Percentiles rank a stretch among this genome's conserved stretches.
Conservation (phyloP, 2,797 vertebrate species). For the Dallia pectoralis region DNA sequence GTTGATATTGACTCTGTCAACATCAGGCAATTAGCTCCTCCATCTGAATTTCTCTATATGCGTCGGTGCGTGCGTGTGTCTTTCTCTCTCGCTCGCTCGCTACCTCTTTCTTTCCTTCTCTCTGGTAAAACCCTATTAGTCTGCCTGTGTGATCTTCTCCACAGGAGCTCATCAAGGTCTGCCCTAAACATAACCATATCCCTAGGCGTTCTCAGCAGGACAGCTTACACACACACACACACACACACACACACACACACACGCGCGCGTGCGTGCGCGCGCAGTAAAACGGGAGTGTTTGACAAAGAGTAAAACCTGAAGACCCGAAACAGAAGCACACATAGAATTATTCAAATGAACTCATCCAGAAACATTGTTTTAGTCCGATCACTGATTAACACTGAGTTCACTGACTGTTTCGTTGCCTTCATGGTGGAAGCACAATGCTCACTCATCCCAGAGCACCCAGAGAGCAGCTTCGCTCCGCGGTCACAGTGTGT, state of each 20-base stretch:
- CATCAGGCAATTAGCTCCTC: slow-evolving; percentile 24
- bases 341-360: not conserved
- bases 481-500: not conserved
- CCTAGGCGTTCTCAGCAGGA: not conserved
- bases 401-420: not conserved
- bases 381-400: not conserved
- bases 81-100: not conserved
- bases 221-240: not conserved
- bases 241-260: not conserved
- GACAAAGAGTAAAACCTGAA: not conserved
- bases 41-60: slow-evolving; percentile 12
- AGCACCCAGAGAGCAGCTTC: not conserved
- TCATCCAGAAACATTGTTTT: not conserved
- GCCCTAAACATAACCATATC: not conserved
- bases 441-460: not conserved
- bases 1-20: slow-evolving; percentile 30
- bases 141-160: not conserved
- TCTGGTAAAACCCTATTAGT: not conserved
- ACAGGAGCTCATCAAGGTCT: not conserved
- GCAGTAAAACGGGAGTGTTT: not conserved
- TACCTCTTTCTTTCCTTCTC: not conserved
- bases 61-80: not conserved
- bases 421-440: not conserved
- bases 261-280: not conserved
- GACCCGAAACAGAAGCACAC: not conserved